Base-by-base conservation (phyloP, 92 coral and sea anemone species). In the Phenganax marumi region DNA sequence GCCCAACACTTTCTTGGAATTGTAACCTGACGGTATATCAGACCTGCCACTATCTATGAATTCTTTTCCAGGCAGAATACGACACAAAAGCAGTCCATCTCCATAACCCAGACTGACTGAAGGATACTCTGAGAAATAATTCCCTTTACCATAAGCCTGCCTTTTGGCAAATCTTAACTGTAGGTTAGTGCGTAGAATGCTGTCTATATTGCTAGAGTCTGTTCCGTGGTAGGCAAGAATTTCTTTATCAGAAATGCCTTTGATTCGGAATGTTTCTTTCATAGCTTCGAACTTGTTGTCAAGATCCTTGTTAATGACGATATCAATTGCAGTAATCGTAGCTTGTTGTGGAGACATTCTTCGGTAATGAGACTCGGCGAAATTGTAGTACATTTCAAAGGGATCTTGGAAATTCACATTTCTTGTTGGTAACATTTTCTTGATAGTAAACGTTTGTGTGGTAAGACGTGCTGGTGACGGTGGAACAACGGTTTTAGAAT, bases 201-300 rank as follows among this genome's bases (percentile, higher is more conserved):
- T 81, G 56, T 46, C 81, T 50, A 81, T 68, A 18, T 68, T 81
- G 79, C 0, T 24, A 8, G 19, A 0, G 12, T 50, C 51, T 16
- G 85, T 81, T 50, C 85, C 85, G 50, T 81, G 85, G 51, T 81
- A 81, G 53, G 85, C 85, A 52, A 81, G 85, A 68, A 81, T 81
- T 68, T 81, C 85, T 25, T 33, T 33, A 52, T 68, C 78, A 21
- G 85, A 66, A 53, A 81, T 81, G 63, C 77, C 77, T 21, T 50
- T 18, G 23, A 18, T 70, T 68, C 52, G 50, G 54, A 81, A 81
- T 58, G 16, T 33, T 50, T 12, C 12, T 72, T 49, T 50, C 61
- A 55, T 65, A 46, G 66, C 85, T 81, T 81, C 65, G 22, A 68
- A 81, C 55, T 81, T 81, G 6, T 68, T 17, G 21, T 66, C 58